A percentile compares a stretch with the other conserved stretches of the same genome.
phyloP scores from a whole-genome alignment of 1,140 invertebrate genomes.

The honey bee (Apis mellifera) region DNA sequence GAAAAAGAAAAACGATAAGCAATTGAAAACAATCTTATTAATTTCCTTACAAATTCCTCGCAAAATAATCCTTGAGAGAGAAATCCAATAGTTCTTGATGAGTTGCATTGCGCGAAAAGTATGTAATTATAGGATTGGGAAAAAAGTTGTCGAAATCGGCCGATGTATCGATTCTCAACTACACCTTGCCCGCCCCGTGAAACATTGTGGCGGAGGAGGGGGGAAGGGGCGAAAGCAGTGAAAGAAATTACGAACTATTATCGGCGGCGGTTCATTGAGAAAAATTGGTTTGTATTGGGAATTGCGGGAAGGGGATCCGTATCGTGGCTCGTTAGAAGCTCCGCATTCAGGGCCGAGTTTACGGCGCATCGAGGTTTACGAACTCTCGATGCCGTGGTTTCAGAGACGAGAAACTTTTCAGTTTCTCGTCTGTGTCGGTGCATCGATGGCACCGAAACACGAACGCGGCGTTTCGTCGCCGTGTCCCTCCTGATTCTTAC shows the following conservation, averaged over 20 bases:
- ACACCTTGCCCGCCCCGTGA: not conserved
- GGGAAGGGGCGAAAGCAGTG: not conserved
- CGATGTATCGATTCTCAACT: not conserved
- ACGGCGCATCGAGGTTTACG: slow-evolving; percentile 40
- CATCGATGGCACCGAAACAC: not conserved
- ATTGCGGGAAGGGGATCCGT: slow-evolving; percentile 27
- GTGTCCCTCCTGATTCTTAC: not conserved
- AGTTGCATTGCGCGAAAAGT: too few relatives aligned
- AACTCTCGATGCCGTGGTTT: slow-evolving; percentile 20
- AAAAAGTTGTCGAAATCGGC: not conserved
- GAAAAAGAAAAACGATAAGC: too few relatives aligned
- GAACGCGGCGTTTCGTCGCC: not conserved
- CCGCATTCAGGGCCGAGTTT: slow-evolving; percentile 37
- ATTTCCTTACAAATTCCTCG: too few relatives aligned
- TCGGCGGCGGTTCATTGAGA: slow-evolving; percentile 25
- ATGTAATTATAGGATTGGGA: too few relatives aligned
- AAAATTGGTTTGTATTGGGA: slow-evolving; percentile 35
- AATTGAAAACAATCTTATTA: too few relatives aligned
- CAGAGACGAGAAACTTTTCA: slow-evolving; percentile 22
- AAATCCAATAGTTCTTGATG: too few relatives aligned
- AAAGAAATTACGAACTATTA: slow-evolving; percentile 51
- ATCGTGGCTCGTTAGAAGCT: slow-evolving; percentile 34
- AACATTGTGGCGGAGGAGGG: not conserved
- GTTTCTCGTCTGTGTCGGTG: not conserved
- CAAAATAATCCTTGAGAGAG: too few relatives aligned